Evolutionary conservation across 2,113 vertebrate genomes (phyloP).

Genomic region (Cinclus cinclus): DNA sequence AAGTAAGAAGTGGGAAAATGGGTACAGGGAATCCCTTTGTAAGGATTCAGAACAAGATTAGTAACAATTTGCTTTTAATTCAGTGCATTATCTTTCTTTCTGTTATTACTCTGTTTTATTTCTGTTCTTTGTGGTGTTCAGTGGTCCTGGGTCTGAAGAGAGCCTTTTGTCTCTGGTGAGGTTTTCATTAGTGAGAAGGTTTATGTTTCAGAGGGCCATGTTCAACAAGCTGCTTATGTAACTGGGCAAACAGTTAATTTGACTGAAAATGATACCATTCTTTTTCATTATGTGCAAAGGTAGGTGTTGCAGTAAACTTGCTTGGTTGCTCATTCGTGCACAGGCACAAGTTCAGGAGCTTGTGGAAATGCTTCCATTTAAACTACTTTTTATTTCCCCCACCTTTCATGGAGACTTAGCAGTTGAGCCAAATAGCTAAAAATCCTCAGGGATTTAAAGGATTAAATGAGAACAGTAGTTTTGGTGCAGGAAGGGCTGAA

Average conservation of each 20-base stretch:
- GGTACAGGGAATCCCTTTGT: neutral
- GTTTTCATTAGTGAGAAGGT: neutral
- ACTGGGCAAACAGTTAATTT: neutral
- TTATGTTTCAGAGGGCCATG: neutral
- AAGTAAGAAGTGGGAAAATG: neutral
- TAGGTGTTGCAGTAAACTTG: neutral
- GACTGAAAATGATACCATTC: neutral
- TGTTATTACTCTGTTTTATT: neutral
- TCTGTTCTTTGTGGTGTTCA: accelerated
- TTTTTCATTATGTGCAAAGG: neutral
- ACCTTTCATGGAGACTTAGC: neutral
- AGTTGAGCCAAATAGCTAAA: neutral
- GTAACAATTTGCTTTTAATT: neutral
- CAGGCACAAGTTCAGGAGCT: neutral
- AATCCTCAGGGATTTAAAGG: constrained; percentile 33
- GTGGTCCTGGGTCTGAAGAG: neutral
- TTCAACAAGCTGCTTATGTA: neutral
- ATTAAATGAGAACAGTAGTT: neutral
- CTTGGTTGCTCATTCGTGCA: neutral
- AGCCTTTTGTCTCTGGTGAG: neutral
- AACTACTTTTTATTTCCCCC: neutral
- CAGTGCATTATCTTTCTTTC: neutral
- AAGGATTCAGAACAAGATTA: neutral
- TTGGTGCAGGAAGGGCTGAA: neutral
- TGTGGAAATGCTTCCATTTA: neutral